These are phyloP conservation scores for Plectropomus leopardus DNA, from an alignment of 2,113 vertebrate genomes.

Conservation along the genomic window DNA sequence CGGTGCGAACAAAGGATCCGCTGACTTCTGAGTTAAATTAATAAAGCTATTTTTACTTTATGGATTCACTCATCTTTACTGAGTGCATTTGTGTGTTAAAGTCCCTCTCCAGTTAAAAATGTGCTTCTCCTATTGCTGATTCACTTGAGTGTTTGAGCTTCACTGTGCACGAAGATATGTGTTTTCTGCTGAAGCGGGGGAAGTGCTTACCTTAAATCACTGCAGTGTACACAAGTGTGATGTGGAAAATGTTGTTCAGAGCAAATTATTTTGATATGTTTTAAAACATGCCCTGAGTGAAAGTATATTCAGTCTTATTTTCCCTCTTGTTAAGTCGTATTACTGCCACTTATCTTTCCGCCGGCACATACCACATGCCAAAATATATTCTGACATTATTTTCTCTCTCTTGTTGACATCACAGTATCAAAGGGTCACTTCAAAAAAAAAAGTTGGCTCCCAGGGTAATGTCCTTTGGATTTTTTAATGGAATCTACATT, in stretches of 20 bases:
- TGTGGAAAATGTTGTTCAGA: no score
- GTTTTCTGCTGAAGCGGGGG: neutral
- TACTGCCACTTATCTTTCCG: no score
- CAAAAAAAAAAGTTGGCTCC: neutral
- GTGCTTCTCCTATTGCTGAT: neutral
- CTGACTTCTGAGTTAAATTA: neutral
- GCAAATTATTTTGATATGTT: no score
- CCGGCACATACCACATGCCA: no score
- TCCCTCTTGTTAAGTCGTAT: neutral
- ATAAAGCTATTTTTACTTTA: neutral
- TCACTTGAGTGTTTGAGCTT: neutral
- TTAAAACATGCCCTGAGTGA: neutral
- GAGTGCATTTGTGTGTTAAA: neutral
- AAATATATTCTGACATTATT: no score
- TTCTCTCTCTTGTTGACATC: neutral
- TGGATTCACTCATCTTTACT: neutral
- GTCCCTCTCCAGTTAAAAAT: neutral
- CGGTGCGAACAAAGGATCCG: neutral
- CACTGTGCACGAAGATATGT: neutral
- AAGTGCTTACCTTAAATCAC: neutral
- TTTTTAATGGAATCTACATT: neutral
- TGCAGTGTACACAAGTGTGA: neutral
- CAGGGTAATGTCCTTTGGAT: neutral
- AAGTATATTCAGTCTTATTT: neutral
- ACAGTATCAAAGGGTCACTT: neutral